Evolutionary conservation across 1,140 invertebrate genomes (phyloP), one percentile per base, ranked within the genome.

Genomic region (Conopomorpha cramerella): DNA sequence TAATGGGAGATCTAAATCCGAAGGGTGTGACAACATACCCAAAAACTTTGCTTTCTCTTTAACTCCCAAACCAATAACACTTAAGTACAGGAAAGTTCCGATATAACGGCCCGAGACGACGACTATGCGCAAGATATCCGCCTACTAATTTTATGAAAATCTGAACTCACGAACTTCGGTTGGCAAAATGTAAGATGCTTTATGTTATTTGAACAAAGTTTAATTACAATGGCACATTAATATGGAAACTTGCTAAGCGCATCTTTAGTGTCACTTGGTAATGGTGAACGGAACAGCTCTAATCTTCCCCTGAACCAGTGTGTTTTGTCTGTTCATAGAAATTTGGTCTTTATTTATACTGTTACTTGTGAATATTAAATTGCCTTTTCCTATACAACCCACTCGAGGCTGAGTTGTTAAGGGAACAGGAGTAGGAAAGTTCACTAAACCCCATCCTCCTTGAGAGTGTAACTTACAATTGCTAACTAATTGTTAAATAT

Each of bases 71-170:
- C 10, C 10, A 4, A 10, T 23, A 23, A 50, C 48, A 59, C n/a
- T n/a, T n/a, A n/a, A n/a, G n/a, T n/a, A n/a, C n/a, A n/a, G n/a
- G n/a, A n/a, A n/a, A n/a, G n/a, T n/a, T n/a, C n/a, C n/a, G n/a
- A n/a, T n/a, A n/a, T n/a, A n/a, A n/a, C n/a, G n/a, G n/a, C n/a
- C n/a, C n/a, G n/a, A n/a, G n/a, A n/a, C n/a, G n/a, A n/a, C n/a
- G n/a, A n/a, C n/a, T n/a, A n/a, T n/a, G n/a, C n/a, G n/a, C n/a
- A n/a, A n/a, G n/a, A n/a, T n/a, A n/a, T n/a, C n/a, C n/a, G n/a
- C n/a, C n/a, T 65, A 63, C 65, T 62, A 62, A 63, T 61, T 51
- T 63, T 54, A 61, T 55, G 51, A 61, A 65, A 60, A 54, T 42
- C 36, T 33, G 30, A 49, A 49, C 42, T 46, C 39, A 46, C 47